These are phyloP conservation scores for Arctocebus calabarensis DNA, from an alignment of 2,797 vertebrate genomes.

Conservation along the genomic window DNA sequence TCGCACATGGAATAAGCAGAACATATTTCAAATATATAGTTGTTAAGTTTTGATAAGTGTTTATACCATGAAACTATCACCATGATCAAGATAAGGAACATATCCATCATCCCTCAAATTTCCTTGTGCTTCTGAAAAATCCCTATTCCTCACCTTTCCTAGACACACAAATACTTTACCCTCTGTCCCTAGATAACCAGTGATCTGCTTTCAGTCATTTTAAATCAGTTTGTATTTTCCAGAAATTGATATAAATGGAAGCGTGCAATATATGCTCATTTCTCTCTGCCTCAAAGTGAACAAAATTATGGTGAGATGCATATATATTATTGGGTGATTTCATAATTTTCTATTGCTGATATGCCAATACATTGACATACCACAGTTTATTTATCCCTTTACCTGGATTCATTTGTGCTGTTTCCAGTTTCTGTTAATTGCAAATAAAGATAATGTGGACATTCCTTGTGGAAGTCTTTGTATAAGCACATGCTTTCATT, in stretches of 20 bases:
- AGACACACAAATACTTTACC: rapidly evolving
- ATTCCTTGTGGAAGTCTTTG: not conserved
- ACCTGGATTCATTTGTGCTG: not conserved
- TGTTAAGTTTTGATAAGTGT: not conserved
- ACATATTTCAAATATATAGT: not conserved
- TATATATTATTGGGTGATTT: not conserved
- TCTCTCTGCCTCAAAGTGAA: not conserved
- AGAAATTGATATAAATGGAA: not conserved
- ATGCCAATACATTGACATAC: not conserved
- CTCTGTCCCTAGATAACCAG: not conserved
- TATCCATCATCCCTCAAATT: not conserved
- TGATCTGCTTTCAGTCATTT: not conserved
- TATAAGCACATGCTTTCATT: not conserved
- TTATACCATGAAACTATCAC: not conserved
- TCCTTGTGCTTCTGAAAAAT: not conserved
- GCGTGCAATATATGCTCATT: not conserved
- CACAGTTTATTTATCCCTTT: not conserved
- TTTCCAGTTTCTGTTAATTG: not conserved
- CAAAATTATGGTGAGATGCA: not conserved
- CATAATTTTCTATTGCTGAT: not conserved
- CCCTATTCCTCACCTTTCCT: not conserved
- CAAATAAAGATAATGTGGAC: not conserved
- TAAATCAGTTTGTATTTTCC: not conserved
- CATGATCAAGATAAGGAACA: not conserved
- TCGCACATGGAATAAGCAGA: not conserved